Percentiles rank a stretch among this genome's conserved stretches.
Conservation (phyloP, 2,113 vertebrate genomes). For the Macrotus californicus region DNA sequence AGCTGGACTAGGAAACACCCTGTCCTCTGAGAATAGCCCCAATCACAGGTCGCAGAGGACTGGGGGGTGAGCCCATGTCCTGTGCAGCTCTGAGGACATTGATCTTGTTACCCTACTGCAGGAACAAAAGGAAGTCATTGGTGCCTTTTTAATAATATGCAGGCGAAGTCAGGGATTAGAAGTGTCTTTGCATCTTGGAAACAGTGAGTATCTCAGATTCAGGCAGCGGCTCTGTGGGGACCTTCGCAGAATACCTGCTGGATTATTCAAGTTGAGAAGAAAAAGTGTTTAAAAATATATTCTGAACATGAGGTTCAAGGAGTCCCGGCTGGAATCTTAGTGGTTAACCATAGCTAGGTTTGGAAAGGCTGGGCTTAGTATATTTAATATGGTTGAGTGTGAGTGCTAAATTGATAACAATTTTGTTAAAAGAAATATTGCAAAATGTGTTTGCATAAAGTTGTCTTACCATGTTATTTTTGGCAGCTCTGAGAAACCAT, state of each 20-base stretch:
- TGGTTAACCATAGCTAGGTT: not conserved
- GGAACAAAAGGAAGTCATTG: not conserved
- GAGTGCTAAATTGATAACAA: not conserved
- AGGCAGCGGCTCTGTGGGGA: rapidly evolving
- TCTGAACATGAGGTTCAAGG: not conserved
- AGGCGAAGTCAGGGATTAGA: not conserved
- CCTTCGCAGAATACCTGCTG: rapidly evolving
- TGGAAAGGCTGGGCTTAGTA: not conserved
- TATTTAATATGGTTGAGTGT: not conserved
- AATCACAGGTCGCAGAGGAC: not conserved
- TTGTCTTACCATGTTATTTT: not conserved
- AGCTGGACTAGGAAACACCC: not conserved
- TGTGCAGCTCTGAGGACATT: not conserved
- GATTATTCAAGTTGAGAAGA: not conserved
- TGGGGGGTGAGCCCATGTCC: not conserved
- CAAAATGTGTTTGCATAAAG: not conserved
- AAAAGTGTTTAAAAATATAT: not conserved
- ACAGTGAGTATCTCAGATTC: not conserved
- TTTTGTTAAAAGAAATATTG: not conserved
- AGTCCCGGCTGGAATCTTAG: not conserved
- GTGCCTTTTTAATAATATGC: rapidly evolving
- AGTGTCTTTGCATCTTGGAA: not conserved
- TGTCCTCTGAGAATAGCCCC: not conserved
- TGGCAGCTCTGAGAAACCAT: not conserved
- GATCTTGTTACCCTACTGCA: rapidly evolving